Conservation (phyloP, 2,888 invertebrate species). For the Strigamia transsilvanica region DNA sequence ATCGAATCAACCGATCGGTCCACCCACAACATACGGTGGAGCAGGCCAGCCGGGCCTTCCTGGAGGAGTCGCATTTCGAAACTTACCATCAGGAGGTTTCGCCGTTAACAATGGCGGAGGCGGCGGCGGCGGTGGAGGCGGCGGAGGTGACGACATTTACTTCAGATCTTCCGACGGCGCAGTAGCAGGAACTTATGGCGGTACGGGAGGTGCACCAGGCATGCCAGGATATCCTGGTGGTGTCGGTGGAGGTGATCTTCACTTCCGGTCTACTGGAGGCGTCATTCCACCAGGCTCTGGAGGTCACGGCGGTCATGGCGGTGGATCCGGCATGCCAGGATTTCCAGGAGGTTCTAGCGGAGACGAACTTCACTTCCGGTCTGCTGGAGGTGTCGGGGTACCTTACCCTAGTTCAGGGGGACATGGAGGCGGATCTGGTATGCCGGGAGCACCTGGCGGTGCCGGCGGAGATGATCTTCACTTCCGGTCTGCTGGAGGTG, state of each 20-base stretch:
- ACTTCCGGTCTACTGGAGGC: neutral
- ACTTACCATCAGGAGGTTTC: neutral
- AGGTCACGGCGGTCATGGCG: neutral
- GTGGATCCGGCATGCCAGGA: neutral
- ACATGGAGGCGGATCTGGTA: neutral
- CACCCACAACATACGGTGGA: neutral
- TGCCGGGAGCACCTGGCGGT: neutral
- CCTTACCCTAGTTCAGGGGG: neutral
- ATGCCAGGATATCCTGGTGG: neutral
- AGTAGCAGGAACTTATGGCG: neutral
- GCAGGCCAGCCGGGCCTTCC: neutral
- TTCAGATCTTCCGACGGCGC: neutral
- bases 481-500: neutral
- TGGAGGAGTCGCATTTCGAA: neutral
- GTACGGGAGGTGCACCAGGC: neutral
- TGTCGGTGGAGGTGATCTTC: neutral
- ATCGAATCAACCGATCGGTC: neutral
- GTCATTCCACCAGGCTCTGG: neutral
- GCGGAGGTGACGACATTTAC: slow-evolving; percentile 1
- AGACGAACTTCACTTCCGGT: neutral
- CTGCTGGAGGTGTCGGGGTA: neutral
- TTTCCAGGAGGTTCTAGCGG: neutral
- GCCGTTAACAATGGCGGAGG: neutral
- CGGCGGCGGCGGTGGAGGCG: neutral
- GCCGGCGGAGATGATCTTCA: neutral